phyloP scores from a whole-genome alignment of 1,140 invertebrate genomes.

The Littorina saxatilis region DNA sequence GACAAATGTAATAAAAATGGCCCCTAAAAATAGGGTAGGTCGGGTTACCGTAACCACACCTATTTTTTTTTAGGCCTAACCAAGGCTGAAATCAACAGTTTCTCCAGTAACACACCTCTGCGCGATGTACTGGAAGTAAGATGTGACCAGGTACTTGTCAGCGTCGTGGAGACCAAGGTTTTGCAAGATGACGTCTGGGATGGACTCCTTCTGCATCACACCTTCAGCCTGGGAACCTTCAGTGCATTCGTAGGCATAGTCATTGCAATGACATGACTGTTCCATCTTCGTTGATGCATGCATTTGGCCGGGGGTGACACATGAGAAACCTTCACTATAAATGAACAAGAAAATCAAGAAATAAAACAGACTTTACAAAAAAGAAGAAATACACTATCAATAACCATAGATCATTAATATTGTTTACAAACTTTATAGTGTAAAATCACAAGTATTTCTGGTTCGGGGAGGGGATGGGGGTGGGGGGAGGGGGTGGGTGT shows the following conservation, averaged over 20 bases:
- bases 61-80: too few relatives aligned
- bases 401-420: too few relatives aligned
- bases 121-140: slow-evolving; percentile 56
- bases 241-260: slow-evolving; percentile 52
- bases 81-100: too few relatives aligned
- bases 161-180: slow-evolving; percentile 54
- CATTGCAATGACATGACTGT: slow-evolving; percentile 54
- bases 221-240: slow-evolving; percentile 26
- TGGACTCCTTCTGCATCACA: slow-evolving; percentile 20
- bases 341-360: neutral
- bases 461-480: too few relatives aligned
- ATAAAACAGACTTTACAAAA: too few relatives aligned
- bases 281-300: neutral
- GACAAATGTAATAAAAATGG: too few relatives aligned
- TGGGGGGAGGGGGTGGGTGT: too few relatives aligned
- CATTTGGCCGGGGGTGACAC: neutral
- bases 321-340: slow-evolving; percentile 2
- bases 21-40: too few relatives aligned
- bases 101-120: slow-evolving; percentile 57
- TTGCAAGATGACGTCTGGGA: slow-evolving; percentile 56
- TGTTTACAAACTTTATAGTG: too few relatives aligned
- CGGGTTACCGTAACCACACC: too few relatives aligned
- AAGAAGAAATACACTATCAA: too few relatives aligned
- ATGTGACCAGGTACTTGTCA: slow-evolving; percentile 58
- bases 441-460: too few relatives aligned